Evolutionary conservation across 2,888 invertebrate species (phyloP).

Genomic region (Andrena fulva): DNA sequence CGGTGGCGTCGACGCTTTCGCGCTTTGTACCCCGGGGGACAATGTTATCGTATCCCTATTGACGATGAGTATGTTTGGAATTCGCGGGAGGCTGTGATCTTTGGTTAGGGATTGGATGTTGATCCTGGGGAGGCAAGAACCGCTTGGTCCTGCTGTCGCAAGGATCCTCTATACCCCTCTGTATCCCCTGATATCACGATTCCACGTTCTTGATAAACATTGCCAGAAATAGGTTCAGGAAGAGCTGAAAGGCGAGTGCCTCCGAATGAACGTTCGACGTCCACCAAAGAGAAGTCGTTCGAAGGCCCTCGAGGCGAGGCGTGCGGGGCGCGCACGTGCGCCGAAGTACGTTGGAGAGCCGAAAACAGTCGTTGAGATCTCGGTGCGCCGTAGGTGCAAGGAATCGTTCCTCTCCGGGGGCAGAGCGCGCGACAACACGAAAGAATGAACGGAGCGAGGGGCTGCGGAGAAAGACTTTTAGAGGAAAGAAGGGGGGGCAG

Average conservation of each 20-base stretch:
- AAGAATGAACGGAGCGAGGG: slow-evolving; percentile 13
- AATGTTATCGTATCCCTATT: slow-evolving; percentile 49
- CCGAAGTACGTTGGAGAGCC: slow-evolving; percentile 77
- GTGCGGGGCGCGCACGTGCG: slow-evolving; percentile 76
- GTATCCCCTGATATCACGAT: too few relatives aligned
- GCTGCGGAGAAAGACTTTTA: slow-evolving; percentile 15
- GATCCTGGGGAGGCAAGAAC: too few relatives aligned
- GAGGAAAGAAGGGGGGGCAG: slow-evolving; percentile 1
- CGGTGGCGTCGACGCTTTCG: background rate
- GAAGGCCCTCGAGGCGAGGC: slow-evolving; percentile 23
- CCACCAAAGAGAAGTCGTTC: background rate
- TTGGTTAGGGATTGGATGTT: too few relatives aligned
- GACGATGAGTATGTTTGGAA: background rate
- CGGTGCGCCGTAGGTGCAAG: slow-evolving; percentile 70
- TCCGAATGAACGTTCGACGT: background rate
- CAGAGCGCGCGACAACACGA: slow-evolving; percentile 7
- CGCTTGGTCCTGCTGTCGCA: too few relatives aligned
- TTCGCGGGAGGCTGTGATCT: slow-evolving; percentile 2
- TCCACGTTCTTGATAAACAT: background rate
- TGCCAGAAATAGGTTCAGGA: too few relatives aligned
- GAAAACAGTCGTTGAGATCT: slow-evolving; percentile 82
- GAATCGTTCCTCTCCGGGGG: slow-evolving; percentile 69
- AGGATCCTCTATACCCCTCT: too few relatives aligned
- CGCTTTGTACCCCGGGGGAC: slow-evolving; percentile 27
- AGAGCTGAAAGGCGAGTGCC: too few relatives aligned